phyloP scores from a whole-genome alignment of 2,888 invertebrate genomes.

The Brenthis daphne region DNA sequence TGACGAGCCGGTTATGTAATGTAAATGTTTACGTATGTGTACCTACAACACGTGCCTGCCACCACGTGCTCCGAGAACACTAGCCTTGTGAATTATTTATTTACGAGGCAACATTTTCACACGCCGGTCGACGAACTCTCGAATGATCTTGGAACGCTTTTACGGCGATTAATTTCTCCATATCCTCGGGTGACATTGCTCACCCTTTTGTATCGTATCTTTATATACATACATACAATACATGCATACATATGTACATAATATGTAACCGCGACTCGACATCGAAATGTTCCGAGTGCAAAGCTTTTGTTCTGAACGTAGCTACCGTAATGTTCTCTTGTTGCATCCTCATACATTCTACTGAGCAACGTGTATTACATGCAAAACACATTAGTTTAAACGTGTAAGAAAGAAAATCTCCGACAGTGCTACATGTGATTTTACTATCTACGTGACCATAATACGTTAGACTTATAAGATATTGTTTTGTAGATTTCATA shows the following conservation, averaged over 20 bases:
- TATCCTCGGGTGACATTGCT: slow-evolving; percentile 55
- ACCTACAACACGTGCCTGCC: slow-evolving; percentile 73
- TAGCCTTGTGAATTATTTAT: slow-evolving; percentile 83
- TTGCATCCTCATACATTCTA: slow-evolving; percentile 6
- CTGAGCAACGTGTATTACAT: slow-evolving; percentile 15
- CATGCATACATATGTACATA: slow-evolving; percentile 9
- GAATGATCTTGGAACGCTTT: slow-evolving; percentile 79
- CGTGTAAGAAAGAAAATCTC: not conserved
- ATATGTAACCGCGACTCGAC: slow-evolving; percentile 21
- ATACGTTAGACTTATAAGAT: no score
- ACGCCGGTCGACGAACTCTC: slow-evolving; percentile 79
- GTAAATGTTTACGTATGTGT: slow-evolving; percentile 81
- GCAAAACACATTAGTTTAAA: slow-evolving; percentile 11
- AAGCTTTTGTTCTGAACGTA: slow-evolving; percentile 2
- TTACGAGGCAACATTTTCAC: slow-evolving; percentile 82
- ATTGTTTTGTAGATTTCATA: no score
- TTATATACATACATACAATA: slow-evolving; percentile 11
- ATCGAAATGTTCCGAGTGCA: slow-evolving; percentile 9
- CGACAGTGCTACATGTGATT: not conserved
- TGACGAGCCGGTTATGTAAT: slow-evolving; percentile 81
- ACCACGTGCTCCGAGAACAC: slow-evolving; percentile 80
- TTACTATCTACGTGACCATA: not conserved
- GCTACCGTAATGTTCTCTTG: slow-evolving; percentile 13
- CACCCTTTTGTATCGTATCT: slow-evolving; percentile 43
- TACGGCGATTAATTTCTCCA: slow-evolving; percentile 74